Percentiles rank a stretch among this genome's conserved stretches.
phyloP scores from a whole-genome alignment of 37 sponge, comb jelly and placozoan species.

The Spongia lamella region DNA sequence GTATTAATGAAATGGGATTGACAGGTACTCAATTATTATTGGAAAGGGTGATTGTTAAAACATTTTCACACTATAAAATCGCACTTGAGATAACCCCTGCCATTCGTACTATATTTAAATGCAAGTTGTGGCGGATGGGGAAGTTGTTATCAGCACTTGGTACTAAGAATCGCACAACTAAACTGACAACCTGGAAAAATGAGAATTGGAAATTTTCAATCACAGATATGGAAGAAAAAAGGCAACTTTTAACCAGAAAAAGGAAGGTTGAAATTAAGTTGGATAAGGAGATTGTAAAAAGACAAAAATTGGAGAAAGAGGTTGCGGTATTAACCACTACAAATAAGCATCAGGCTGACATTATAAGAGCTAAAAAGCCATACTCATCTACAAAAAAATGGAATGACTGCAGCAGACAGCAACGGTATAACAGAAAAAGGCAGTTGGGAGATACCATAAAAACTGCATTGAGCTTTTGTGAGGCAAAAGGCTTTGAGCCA shows the following conservation, averaged over 20 bases:
- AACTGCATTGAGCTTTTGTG: background rate
- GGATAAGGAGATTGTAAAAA: background rate
- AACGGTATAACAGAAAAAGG: background rate
- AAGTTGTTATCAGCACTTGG: background rate
- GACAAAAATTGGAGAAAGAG: background rate
- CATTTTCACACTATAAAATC: background rate
- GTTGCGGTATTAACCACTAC: background rate
- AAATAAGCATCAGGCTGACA: background rate
- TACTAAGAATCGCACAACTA: background rate
- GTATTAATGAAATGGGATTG: background rate
- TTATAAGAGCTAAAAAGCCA: background rate
- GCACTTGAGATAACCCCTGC: background rate
- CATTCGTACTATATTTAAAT: background rate
- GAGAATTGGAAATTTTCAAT: background rate
- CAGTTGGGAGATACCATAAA: background rate
- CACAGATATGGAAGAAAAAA: background rate
- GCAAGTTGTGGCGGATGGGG: background rate
- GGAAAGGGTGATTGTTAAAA: background rate
- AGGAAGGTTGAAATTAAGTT: background rate
- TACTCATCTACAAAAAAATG: background rate
- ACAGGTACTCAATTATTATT: conserved; percentile 2
- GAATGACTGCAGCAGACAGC: background rate
- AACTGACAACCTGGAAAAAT: background rate
- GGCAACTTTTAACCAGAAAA: background rate
- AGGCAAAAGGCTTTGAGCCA: background rate